phyloP scores from a whole-genome alignment of 2,888 invertebrate species.

The Leuctra nigra region DNA sequence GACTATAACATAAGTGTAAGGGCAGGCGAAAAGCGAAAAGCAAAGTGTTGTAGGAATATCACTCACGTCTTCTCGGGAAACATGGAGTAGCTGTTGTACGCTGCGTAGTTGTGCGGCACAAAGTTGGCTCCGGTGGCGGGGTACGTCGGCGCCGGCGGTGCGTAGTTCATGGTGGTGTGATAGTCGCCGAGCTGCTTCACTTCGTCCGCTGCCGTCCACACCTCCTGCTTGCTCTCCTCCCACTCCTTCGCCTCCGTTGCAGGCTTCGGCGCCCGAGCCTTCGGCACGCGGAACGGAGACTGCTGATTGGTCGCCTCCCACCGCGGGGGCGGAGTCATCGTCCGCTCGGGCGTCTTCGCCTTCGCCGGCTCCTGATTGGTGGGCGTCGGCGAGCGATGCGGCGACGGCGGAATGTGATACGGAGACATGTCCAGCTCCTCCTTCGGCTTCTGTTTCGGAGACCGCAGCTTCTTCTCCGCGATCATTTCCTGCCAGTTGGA shows the following conservation, averaged over 20 bases:
- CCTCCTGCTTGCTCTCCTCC: constrained; percentile 32
- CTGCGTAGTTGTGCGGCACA: constrained; percentile 37
- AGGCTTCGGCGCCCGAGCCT: constrained; percentile 57
- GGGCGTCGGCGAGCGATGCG: constrained; percentile 22
- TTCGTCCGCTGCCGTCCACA: constrained; percentile 37
- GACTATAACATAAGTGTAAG: no score
- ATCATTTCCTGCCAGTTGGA: constrained; percentile 16
- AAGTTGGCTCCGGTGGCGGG: constrained; percentile 39
- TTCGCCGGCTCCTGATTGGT: background rate
- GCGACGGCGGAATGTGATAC: constrained; percentile 21
- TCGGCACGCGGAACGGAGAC: constrained; percentile 56
- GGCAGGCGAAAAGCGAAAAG: no score
- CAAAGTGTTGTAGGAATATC: no score
- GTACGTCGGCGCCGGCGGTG: constrained; percentile 17
- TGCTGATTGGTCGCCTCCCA: constrained; percentile 33
- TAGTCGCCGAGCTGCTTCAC: constrained; percentile 39
- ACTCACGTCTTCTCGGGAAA: constrained; percentile 21
- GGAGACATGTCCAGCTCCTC: constrained; percentile 1
- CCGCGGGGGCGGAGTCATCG: constrained; percentile 18
- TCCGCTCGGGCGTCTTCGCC: constrained; percentile 21
- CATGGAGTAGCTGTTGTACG: constrained; percentile 25
- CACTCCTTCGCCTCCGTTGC: constrained; percentile 42
- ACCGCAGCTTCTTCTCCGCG: constrained; percentile 9
- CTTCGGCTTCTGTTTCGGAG: background rate
- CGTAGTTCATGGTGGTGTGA: constrained; percentile 32